Base-by-base conservation (phyloP, 1,140 invertebrate species). In the Ectropis grisescens region DNA sequence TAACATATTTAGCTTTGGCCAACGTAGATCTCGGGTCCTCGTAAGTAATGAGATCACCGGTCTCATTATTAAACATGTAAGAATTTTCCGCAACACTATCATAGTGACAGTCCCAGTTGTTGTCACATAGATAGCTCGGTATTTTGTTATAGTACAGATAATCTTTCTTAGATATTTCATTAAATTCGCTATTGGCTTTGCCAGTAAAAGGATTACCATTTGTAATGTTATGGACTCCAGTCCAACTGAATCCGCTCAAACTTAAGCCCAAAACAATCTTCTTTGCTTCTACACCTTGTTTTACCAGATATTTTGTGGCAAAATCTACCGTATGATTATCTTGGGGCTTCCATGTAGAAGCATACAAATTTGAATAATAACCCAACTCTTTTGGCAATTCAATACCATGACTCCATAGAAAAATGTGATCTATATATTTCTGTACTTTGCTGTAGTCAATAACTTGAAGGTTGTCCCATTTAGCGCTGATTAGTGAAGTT, bases 401-500 rank as follows among this genome's bases (percentile, higher is more conserved):
- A 39, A 80, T 78, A 34, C 78, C 75, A 41, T 80, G 78, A 32
- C 69, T 80, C 75, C 78, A 78, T 22, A 80, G 46, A 53, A 80
- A 80, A 22, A 80, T 80, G 26, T 78, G 72, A 36, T 80, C 72
- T 68, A 80, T 80, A 31, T 78, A 80, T 25, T 71, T 61, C 27
- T 78, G 72, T 1, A 72, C 75, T 12, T 48, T 68, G 12, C 47
- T 65, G 44, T 80, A 80, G 37, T 80, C 62, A 0, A 80, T 68
- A 1, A 80, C 71, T 42, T 80, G 75, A 15, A 80, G 76, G 37
- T 80, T 80, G 34, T 80, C 75, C 75, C 75, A 80, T 33, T 72
- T 72, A 13, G 75, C 55, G 25, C 75, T 78, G 39, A 80, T 80
- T 26, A 72, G 72, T 1, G 75, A 80, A 7, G 75, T 80, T 31